Percentiles rank a stretch among this genome's conserved stretches.
These are phyloP conservation scores for Telmatochromis bifrenatus DNA, from an alignment of 2,113 vertebrate species.

Conservation along the genomic window DNA sequence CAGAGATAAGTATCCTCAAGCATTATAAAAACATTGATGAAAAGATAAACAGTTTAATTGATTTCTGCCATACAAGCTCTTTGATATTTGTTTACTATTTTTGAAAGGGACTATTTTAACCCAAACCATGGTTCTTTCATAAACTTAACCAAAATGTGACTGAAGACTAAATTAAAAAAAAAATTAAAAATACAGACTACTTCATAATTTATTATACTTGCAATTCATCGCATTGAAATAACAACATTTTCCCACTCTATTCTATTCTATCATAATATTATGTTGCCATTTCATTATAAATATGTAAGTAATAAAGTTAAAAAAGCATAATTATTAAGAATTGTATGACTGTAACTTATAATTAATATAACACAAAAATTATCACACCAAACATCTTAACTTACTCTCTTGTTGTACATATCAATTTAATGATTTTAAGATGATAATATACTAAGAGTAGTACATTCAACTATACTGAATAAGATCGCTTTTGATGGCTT, in stretches of 20 bases:
- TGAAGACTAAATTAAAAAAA: neutral
- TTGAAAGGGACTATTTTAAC: neutral
- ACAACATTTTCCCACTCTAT: neutral
- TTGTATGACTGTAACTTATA: neutral
- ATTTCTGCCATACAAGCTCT: neutral
- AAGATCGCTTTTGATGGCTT: neutral
- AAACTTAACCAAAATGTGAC: neutral
- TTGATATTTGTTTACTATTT: neutral
- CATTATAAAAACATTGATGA: neutral
- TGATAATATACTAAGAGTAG: neutral
- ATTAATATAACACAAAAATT: neutral
- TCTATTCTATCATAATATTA: neutral
- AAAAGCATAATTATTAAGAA: neutral
- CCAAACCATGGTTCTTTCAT: neutral
- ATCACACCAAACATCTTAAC: neutral
- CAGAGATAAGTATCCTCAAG: neutral
- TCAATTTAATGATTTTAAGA: neutral
- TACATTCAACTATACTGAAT: neutral
- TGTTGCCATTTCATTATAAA: neutral
- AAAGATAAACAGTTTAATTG: neutral
- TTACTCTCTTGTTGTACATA: neutral
- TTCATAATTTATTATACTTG: neutral
- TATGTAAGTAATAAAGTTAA: neutral
- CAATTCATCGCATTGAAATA: neutral
- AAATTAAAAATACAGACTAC: neutral